These are phyloP conservation scores for Leucozona laternaria DNA, from an alignment of 2,888 invertebrate genomes.

Conservation along the genomic window DNA sequence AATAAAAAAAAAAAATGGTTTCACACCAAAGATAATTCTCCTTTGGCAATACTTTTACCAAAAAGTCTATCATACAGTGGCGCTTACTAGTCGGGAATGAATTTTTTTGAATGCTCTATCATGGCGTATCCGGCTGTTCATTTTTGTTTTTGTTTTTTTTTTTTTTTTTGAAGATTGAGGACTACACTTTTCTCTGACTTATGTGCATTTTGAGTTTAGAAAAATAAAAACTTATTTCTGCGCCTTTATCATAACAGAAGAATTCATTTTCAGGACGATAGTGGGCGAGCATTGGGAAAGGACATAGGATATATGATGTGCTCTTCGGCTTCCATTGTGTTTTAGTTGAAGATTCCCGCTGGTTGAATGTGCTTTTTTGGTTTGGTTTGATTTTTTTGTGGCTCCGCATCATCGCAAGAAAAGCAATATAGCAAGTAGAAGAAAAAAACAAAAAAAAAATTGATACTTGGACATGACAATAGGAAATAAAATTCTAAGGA, in stretches of 20 bases:
- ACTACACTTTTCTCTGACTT: constrained; percentile 61
- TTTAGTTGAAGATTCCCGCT: constrained; percentile 34
- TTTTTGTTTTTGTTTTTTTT: constrained; percentile 31
- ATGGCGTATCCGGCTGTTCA: constrained; percentile 50
- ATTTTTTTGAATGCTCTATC: constrained; percentile 27
- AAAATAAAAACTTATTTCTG: constrained; percentile 58
- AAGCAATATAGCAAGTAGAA: background rate
- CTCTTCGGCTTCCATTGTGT: constrained; percentile 43
- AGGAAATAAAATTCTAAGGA: constrained; percentile 48
- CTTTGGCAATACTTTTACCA: background rate
- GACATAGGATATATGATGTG: background rate
- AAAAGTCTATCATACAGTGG: constrained; percentile 39
- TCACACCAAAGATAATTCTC: background rate
- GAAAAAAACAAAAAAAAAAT: constrained; percentile 50
- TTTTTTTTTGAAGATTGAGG: constrained; percentile 8
- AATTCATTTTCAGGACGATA: background rate
- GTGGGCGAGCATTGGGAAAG: background rate
- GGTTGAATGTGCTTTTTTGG: constrained; percentile 5
- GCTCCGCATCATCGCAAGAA: constrained; percentile 31
- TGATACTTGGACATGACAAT: constrained; percentile 68
- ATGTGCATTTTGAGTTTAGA: constrained; percentile 65
- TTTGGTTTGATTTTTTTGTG: background rate
- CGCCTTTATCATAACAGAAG: constrained; percentile 18
- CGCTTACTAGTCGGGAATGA: constrained; percentile 62
- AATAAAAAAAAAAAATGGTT: background rate